Base-by-base conservation (phyloP, 2,888 invertebrate genomes). In the Melinaea menophilus region DNA sequence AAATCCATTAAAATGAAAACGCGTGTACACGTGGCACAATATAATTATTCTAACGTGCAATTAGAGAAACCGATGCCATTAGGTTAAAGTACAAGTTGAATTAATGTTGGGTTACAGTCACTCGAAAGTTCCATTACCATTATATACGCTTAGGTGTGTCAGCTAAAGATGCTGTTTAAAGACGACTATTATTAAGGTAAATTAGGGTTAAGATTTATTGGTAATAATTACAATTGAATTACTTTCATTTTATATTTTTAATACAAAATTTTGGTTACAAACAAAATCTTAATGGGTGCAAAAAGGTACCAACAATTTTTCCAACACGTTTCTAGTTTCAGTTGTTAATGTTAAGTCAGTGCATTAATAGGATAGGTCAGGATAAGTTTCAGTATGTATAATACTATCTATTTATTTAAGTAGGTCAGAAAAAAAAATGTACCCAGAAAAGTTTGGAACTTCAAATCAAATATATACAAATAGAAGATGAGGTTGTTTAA, bases 51-150 rank as follows among this genome's bases (percentile, higher is more conserved):
- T 82, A 82, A 84, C 84, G 81, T 78, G 85, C 88, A 90, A 90
- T 90, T 90, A 89, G 88, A 78, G 83, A 86, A 90, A 90, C 90
- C 90, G 81, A 84, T 84, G 81, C 89, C 86, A 90, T 90, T 89
- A 90, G 75, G 77, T 75, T 80, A 79, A 85, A 85, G 88, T 87
- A 85, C 86, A 82, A 85, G 86, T 88, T 82, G 79, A 88, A 90
- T 90, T 90, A 89, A 89, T 88, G 88, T 82, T 70, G 81, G 89
- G 86, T 87, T 86, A 85, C 80, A 87, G 85, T 88, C 87, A 87
- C 86, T 89, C 81, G 85, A 85, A 88, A 86, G 84, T 88, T 88
- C 89, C 89, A 90, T 90, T 90, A 88, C 88, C 88, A 83, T 90
- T 88, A 88, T 79, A 82, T 80, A 78, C 77, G 81, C 79, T 85